Conservation (phyloP, 2,888 invertebrate species). For the Julus scandinavius region DNA sequence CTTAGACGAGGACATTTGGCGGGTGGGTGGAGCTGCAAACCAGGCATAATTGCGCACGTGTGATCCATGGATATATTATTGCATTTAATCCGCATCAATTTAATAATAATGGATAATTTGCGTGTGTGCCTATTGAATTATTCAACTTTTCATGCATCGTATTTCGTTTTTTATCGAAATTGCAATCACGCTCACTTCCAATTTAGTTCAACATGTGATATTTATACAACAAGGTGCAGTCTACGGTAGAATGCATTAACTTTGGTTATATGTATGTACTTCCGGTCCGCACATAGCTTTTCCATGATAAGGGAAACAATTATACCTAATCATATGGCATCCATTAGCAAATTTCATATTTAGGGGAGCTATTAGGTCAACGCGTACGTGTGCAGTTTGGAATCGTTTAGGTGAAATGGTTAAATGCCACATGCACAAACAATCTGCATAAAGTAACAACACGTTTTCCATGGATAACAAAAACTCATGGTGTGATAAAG, state of each 20-base stretch:
- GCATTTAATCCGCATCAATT: constrained; percentile 30
- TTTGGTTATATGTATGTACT: not conserved
- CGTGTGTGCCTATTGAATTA: constrained; percentile 27
- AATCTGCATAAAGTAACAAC: not conserved
- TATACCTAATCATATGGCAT: not conserved
- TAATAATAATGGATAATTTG: constrained; percentile 38
- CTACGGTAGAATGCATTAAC: not conserved
- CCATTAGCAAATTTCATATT: constrained; percentile 20
- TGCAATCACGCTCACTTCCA: constrained; percentile 26
- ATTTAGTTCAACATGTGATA: constrained; percentile 31
- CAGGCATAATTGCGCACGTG: constrained; percentile 18
- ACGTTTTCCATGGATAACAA: not conserved
- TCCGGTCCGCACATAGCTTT: not conserved
- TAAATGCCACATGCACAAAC: not conserved
- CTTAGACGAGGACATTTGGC: not conserved
- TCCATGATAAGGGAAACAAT: constrained; percentile 23
- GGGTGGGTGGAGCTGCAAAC: not conserved
- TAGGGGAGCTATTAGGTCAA: not conserved
- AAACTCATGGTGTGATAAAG: not conserved
- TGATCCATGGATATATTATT: constrained; percentile 15
- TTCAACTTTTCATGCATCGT: constrained; percentile 2
- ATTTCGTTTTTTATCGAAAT: constrained; percentile 6
- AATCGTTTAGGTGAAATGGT: not conserved
- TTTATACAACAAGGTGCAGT: not conserved
- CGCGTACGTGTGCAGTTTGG: not conserved